Evolutionary conservation across 35 echinoderm and acorn worm genomes (phyloP), one percentile per base, ranked within the genome.

Genomic region (Antedon bifida): DNA sequence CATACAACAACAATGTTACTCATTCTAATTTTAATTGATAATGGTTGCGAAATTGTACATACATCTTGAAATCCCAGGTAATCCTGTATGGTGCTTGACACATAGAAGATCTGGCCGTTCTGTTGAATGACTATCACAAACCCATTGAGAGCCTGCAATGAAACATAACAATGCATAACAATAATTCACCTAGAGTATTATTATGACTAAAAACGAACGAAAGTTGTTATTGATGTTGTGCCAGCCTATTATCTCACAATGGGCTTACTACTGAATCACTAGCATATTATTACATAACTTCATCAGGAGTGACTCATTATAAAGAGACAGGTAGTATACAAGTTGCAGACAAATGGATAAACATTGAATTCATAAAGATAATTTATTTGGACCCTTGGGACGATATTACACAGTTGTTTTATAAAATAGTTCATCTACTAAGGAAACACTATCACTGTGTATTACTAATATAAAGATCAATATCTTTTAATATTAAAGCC

Each of bases 21-120:
- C 39, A 44, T 44, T 44, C 5, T 44, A 44, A 44, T 8, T 44
- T 8, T 8, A 44, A 44, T 44, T 44, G 39, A 44, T n/a, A n/a
- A 44, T 44, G 39, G 5, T 44, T 8, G 39, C 39, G 5, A 14
- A 8, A 44, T 44, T 14, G 26, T 78, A 83, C 89, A 92, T 89
- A 96, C 93, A 83, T 96, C 86, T 34, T 96, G 93, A 83, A 96
- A 96, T 14, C 93, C 93, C 0, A 96, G 89, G 75, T 87, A 92
- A 36, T 96, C 93, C 30, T 86, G 85, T 9, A 96, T 92, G 5
- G 90, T 92, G 1, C 86, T 87, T 28, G 93, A 92, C 23, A 90
- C 87, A 56, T 92, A 96, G 80, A 96, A 89, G 73, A 96, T 89
- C 80, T 91, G 85, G 1, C 93, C 93, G 81, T 96, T 90, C 34